Base-by-base conservation (phyloP, 1,140 invertebrate genomes). In the Drosophila miranda region DNA sequence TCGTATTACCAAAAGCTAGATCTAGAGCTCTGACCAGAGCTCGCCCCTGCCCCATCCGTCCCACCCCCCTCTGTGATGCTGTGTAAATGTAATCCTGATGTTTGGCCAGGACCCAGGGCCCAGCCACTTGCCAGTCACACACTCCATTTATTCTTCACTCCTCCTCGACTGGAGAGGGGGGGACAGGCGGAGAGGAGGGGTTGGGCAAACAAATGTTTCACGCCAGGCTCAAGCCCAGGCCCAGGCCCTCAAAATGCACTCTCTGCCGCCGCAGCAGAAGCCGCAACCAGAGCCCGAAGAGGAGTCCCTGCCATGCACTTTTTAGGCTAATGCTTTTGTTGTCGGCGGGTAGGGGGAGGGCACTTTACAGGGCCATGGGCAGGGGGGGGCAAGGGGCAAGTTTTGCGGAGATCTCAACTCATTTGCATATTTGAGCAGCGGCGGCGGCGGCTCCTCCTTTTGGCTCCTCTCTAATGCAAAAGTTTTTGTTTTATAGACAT, bases 131-230 rank as follows among this genome's bases (percentile, higher is more conserved):
- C 69, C 42, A 81, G 70, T 75, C 75, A 86, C 75, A 86, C 82
- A 86, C 82, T 82, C 82, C 82, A 86, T 86, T 86, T 86, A 86
- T 87, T 86, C 82, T 86, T 86, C 82, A 87, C 78, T 87, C 82
- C 82, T 82, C 64, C 63, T 76, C n/a, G 34, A 38, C 34, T 38
- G 34, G 34, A 13, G 34, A 4, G 11, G 11, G 11, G 9, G 34
- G 34, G 34, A 13, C 3, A 1, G 11, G 34, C 3, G 11, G 34
- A n/a, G n/a, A n/a, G 9, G 3, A 38, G 43, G 44, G 44, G 46
- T 19, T 60, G 34, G 62, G 64, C 68, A 77, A 77, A 77, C 70
- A 74, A 76, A 69, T 77, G 58, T 48, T 74, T 48, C 69, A 74
- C 58, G 71, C 78, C 57, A 63, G 42, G 49, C 44, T 52, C 62